Base-by-base conservation (phyloP, 2,888 invertebrate genomes). In the Drosophila robusta region DNA sequence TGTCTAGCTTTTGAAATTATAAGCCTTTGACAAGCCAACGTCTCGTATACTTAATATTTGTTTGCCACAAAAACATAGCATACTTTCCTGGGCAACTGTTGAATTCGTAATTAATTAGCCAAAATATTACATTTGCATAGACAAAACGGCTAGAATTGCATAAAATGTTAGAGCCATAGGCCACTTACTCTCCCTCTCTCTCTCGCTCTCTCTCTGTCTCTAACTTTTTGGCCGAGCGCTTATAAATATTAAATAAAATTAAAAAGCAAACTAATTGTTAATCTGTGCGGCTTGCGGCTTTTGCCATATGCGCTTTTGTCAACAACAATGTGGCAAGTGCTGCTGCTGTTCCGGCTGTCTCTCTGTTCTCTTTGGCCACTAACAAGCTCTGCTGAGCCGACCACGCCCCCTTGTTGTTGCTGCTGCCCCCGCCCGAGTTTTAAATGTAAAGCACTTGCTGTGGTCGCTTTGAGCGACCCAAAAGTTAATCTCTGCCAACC, bases 401-500 rank as follows among this genome's bases (percentile, higher is more conserved):
- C 77, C 68, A 64, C 64, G 50, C 67, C 60, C 47, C 34, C 45
- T 52, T 63, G 32, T 18, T 56, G 22, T 49, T 47, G 41, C 34
- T 38, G 60, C 24, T 36, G 36, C 8, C 49, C 1, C 41, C 42
- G 42, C 42, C 34, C 64, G 67, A 85, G 84, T 75, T 84, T 88
- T 80, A 88, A 84, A 78, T 88, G 84, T 76, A 89, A 84, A 85
- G 87, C 89, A 84, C 82, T 85, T 81, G 83, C 80, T 86, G 86
- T 70, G 86, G 86, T 86, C 89, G 88, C 88, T 86, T 86, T 86
- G 86, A 87, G 82, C 78, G 85, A 82, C 82, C 88, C 85, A 82
- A 87, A 87, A 86, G 89, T 89, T 86, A 86, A 86, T 86, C 86
- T 87, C 86, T 89, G 76, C 83, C 88, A 87, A 82, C 88, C 87